Base-by-base conservation (phyloP, 2,113 vertebrate species). In the Himantopus leucocephalus region DNA sequence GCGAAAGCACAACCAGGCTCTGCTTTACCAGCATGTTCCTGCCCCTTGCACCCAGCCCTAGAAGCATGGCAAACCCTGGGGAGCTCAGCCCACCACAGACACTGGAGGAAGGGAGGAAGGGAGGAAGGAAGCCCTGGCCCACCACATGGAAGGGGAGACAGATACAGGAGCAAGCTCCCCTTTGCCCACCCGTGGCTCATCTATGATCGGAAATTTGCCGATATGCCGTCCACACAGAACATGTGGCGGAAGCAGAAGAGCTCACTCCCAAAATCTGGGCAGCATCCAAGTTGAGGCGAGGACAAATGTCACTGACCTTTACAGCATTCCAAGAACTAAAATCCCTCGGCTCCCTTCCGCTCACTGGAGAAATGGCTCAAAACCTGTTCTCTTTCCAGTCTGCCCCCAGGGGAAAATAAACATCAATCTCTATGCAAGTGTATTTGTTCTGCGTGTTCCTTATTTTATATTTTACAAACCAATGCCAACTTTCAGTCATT, bases 171-270 rank as follows among this genome's bases (percentile, higher is more conserved):
- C 2, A 0, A 84, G 10, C 5, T 84, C 15, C 11, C 15, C 34
- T 48, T 56, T 82, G 56, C 56, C n/a, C 2, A 1, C 23, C 21
- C 1, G 0, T 48, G 34, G 24, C 45, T 91, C 24, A 14, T 15
- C 39, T 23, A 8, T 2, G 1, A 34, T 52, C 3, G 2, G 39
- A 53, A 52, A 64, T 67, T 58, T 72, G 34, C 85, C 17, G 2
- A 26, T 29, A 64, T 0, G 0, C 16, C 1, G 2, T 73, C 67
- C 3, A 1, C 2, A 0, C 8, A 45, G 70, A 78, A 56, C 8
- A 1, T 21, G 45, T 32, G 21, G 23, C 0, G 3, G 62, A 90
- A 94, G 52, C 18, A 76, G 43, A 62, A 87, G 13, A 76, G 20
- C 29, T 95, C 7, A 5, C 45, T 70, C 52, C 18, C 62, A 85